Base-by-base conservation (phyloP, 2,113 vertebrate species). In the Chionis minor region DNA sequence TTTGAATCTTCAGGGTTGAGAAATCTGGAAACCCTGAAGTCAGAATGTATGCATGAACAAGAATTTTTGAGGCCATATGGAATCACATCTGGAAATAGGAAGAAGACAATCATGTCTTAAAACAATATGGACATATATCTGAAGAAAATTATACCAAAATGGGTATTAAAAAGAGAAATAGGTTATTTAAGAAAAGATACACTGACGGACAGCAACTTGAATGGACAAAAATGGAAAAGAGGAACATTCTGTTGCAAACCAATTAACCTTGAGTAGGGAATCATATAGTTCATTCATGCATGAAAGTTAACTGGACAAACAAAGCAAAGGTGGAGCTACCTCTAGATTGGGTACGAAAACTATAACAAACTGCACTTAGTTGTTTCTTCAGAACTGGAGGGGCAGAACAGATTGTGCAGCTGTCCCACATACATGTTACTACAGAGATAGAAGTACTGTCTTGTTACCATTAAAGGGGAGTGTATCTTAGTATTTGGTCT, bases 331-430 rank as follows among this genome's bases (percentile, higher is more conserved):
- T 24, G 8, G 24, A 52, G 14, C 24, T 58, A 33, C 51, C 33
- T 59, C 38, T 71, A 32, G 56, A 32, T 2, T 20, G 18, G 15
- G 13, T 32, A 30, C 33, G 59, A 52, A 32, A 82, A 59, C 21
- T 18, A 1, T 16, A 28, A 42, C 8, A 47, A 70, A 40, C 24
- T 23, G 12, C 35, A n/a, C 20, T 52, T 32, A 24, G 20, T 9
- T 72, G 32, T 67, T 71, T 56, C 35, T 69, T 28, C 19, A 28
- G 65, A 45, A 45, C 32, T 32, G 44, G 20, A 63, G 27, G 8
- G 17, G 42, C 35, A 90, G 51, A 81, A 86, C 0, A 0, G 17
- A 19, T 55, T 45, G 49, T 1, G 0, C 18, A 35, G 45, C n/a
- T 55, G 9, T 55, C 38, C 40, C 65, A 78, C 14, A 1, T 13